These are phyloP conservation scores for Andrena dorsata DNA, from an alignment of 2,888 invertebrate genomes.

Conservation along the genomic window DNA sequence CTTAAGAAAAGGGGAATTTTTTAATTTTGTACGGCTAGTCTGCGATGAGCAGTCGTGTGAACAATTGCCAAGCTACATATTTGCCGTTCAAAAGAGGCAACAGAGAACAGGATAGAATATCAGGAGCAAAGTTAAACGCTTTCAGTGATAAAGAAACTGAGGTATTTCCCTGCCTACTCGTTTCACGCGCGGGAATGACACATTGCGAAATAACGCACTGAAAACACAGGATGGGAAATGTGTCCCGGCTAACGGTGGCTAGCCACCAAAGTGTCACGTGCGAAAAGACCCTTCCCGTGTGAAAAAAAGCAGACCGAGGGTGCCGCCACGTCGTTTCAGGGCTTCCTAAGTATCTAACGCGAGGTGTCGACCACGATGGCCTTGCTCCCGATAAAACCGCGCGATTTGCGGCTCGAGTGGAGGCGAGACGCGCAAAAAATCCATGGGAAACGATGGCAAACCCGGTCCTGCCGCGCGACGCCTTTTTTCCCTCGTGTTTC, in stretches of 20 bases:
- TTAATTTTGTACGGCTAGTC: no score
- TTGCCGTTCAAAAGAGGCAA: no score
- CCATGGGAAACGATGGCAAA: slow-evolving; percentile 49
- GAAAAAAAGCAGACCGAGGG: slow-evolving; percentile 11
- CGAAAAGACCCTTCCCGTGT: background rate
- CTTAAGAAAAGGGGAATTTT: no score
- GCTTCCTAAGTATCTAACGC: slow-evolving; percentile 57
- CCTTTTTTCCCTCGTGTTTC: slow-evolving; percentile 8
- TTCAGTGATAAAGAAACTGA: background rate
- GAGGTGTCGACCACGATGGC: slow-evolving; percentile 63
- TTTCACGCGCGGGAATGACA: background rate
- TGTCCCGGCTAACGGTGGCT: background rate
- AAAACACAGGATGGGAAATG: background rate
- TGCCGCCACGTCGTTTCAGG: slow-evolving; percentile 47
- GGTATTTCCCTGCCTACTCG: background rate
- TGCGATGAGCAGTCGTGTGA: no score
- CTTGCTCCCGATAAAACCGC: slow-evolving; percentile 72
- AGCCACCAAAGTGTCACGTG: background rate
- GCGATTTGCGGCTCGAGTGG: slow-evolving; percentile 52
- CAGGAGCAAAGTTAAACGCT: background rate
- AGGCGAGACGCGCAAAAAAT: slow-evolving; percentile 51
- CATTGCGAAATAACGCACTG: background rate
- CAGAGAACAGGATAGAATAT: no score
- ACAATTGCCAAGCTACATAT: no score
- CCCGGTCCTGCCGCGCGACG: slow-evolving; percentile 19